Evolutionary conservation across 1,140 invertebrate genomes (phyloP).

Genomic region (Zaprionus africanus): DNA sequence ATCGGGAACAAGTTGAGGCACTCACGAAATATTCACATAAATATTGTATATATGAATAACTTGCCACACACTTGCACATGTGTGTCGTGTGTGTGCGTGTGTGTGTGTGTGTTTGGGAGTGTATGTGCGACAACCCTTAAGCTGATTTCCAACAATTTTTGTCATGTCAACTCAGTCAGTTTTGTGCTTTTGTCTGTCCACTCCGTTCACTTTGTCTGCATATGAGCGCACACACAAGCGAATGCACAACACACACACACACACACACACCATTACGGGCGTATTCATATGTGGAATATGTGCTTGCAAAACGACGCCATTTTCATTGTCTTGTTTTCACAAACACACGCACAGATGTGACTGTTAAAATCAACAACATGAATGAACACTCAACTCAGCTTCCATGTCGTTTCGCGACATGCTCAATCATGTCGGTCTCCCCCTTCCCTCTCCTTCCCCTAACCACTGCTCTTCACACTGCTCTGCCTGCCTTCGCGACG

Average conservation of each 20-base stretch:
- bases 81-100: constrained; percentile 19
- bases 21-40: constrained; percentile 69
- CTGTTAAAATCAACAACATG: constrained; percentile 60
- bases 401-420: constrained; percentile 56
- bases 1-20: constrained; percentile 38
- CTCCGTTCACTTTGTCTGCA: constrained; percentile 18
- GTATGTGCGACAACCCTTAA: constrained; percentile 50
- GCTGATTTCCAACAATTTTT: constrained; percentile 57
- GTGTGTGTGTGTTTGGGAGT: constrained; percentile 30
- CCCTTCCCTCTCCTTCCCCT: background rate
- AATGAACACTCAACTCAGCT: constrained; percentile 79
- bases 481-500: background rate
- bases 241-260: background rate
- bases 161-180: constrained; percentile 54
- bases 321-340: constrained; percentile 61
- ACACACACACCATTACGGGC: background rate
- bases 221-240: background rate
- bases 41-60: constrained; percentile 57
- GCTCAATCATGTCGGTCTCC: constrained; percentile 46
- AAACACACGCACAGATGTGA: constrained; percentile 20
- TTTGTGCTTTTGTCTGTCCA: constrained; percentile 61
- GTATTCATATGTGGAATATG: constrained; percentile 17
- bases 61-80: constrained; percentile 43
- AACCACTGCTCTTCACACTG: background rate
- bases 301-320: constrained; percentile 72